Evolutionary conservation across 2,797 vertebrate species (phyloP).

Genomic region (Anas bernieri): DNA sequence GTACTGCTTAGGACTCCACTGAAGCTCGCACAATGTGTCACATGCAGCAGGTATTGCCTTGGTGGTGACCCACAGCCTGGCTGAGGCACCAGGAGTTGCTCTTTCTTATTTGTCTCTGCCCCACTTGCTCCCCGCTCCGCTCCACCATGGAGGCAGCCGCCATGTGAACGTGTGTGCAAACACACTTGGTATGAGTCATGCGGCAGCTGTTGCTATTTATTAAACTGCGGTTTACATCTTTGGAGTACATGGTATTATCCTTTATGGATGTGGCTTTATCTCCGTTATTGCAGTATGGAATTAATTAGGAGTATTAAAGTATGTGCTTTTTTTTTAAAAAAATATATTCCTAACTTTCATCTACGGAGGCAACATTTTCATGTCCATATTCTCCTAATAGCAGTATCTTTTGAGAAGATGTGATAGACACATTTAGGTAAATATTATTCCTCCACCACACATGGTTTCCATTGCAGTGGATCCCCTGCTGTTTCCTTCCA

Average conservation of each 20-base stretch:
- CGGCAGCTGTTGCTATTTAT: constrained; percentile 41
- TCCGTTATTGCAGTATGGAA: constrained; percentile 33
- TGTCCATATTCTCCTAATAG: constrained; percentile 12
- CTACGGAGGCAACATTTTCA: background rate
- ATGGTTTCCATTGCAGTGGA: constrained; percentile 43
- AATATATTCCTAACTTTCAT: background rate
- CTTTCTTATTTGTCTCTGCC: background rate
- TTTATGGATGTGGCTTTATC: constrained; percentile 30
- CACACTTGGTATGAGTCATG: background rate
- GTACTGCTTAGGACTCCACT: background rate
- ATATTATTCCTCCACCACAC: constrained; percentile 43
- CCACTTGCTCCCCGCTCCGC: background rate
- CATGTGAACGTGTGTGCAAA: background rate
- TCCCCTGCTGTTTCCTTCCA: constrained; percentile 55
- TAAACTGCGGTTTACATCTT: constrained; percentile 21
- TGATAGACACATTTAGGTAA: constrained; percentile 53
- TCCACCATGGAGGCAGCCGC: background rate
- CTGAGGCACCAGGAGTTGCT: background rate
- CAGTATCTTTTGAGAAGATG: constrained; percentile 32
- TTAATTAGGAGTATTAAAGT: constrained; percentile 31
- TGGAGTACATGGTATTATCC: background rate
- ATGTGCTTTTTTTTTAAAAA: background rate
- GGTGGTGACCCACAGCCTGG: background rate
- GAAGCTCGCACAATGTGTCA: background rate
- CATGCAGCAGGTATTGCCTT: background rate